Percentiles rank a stretch among this genome's conserved stretches.
phyloP scores from a whole-genome alignment of 1,140 invertebrate genomes.

The Micrasema minimum region DNA sequence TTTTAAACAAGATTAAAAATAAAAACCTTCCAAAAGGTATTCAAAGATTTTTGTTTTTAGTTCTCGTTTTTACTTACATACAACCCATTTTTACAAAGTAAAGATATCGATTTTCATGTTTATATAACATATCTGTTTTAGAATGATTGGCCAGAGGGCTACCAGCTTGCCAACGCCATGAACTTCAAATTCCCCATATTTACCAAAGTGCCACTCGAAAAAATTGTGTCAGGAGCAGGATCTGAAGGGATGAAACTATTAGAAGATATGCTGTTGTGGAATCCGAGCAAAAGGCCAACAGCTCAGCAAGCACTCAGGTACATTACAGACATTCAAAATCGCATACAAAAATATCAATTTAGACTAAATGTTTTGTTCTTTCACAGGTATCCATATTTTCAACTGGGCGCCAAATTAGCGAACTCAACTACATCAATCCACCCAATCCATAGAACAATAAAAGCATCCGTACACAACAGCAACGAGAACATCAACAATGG shows the following conservation, averaged over 20 bases:
- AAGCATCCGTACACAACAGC: constrained; percentile 42
- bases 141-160: constrained; percentile 96
- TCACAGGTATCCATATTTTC: constrained; percentile 51
- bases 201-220: constrained; percentile 79
- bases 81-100: no score
- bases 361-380: neutral
- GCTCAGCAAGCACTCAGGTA: constrained; percentile 87
- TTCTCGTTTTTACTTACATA: no score
- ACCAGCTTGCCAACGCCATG: constrained; percentile 90
- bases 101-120: no score
- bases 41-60: no score
- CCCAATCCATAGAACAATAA: constrained; percentile 43
- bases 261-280: constrained; percentile 90
- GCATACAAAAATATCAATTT: no score
- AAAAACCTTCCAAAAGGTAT: no score
- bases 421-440: constrained; percentile 42
- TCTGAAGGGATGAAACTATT: constrained; percentile 86
- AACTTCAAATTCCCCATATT: constrained; percentile 97
- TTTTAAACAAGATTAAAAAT: no score
- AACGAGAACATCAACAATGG: constrained; percentile 46
- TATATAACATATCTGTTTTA: no score
- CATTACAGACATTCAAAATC: neutral
- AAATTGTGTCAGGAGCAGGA: constrained; percentile 87
- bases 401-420: constrained; percentile 47
- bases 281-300: constrained; percentile 91